Percentiles rank a stretch among this genome's conserved stretches.
Evolutionary conservation across 1,140 invertebrate genomes (phyloP).

Genomic region (Dinoponera quadriceps): DNA sequence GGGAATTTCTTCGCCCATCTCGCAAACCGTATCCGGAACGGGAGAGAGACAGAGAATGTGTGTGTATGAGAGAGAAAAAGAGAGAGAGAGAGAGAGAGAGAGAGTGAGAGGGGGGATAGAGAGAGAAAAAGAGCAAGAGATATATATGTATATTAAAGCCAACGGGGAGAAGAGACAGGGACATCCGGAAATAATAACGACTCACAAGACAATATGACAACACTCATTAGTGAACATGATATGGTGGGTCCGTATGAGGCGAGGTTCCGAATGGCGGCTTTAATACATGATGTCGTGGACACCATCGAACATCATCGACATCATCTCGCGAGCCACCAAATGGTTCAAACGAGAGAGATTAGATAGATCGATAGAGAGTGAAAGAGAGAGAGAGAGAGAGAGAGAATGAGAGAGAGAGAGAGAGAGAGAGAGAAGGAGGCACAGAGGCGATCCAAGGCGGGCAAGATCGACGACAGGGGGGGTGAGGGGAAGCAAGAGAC

Average conservation of each 20-base stretch:
- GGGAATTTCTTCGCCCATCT: conserved; percentile 51
- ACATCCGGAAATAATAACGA: conserved; percentile 57
- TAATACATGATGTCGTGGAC: conserved; percentile 33
- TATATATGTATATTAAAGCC: conserved; percentile 12
- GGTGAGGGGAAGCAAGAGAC: conserved; percentile 38
- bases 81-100: background rate
- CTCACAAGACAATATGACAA: conserved; percentile 62
- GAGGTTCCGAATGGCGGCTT: background rate
- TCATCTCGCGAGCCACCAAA: conserved; percentile 1
- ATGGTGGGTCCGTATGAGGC: conserved; percentile 61
- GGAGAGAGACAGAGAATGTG: background rate
- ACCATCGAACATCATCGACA: conserved; percentile 23
- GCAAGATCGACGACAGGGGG: background rate
- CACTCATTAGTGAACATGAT: conserved; percentile 70
- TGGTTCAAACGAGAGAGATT: conserved; percentile 10
- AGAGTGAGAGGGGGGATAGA: too few relatives aligned
- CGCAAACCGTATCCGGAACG: conserved; percentile 25
- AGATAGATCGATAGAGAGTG: conserved; percentile 13
- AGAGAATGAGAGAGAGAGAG: conserved; percentile 27
- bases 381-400: conserved; percentile 12
- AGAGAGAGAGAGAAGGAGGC: conserved; percentile 4
- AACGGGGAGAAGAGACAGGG: background rate
- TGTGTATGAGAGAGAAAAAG: background rate
- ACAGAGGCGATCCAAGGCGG: background rate
- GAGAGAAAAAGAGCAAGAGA: background rate